A percentile compares a stretch with the other conserved stretches of the same genome.
phyloP scores from a whole-genome alignment of 2,797 vertebrate species.

The Protosalanx chinensis region DNA sequence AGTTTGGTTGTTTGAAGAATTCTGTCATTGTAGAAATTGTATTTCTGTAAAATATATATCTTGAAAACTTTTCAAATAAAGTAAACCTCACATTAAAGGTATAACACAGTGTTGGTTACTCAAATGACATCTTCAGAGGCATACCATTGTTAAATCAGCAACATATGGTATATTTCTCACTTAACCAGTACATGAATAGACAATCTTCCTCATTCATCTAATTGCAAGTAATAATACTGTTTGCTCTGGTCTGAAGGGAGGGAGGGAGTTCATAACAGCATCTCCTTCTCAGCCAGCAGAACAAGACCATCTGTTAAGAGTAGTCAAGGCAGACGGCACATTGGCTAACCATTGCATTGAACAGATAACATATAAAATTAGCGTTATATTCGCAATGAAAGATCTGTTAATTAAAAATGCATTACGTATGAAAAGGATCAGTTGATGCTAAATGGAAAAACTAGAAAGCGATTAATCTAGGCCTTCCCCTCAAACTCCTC shows the following conservation, averaged over 20 bases:
- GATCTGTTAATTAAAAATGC: slow-evolving; percentile 77
- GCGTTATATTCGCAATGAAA: slow-evolving; percentile 74
- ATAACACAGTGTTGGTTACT: not conserved
- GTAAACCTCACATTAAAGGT: not conserved
- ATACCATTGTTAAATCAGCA: not conserved
- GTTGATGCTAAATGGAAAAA: slow-evolving; percentile 71
- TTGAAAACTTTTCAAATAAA: not conserved
- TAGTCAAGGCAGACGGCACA: slow-evolving; percentile 38
- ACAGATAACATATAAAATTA: slow-evolving; percentile 73
- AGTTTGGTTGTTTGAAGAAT: no score
- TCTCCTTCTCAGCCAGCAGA: slow-evolving; percentile 62
- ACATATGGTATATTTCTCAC: not conserved
- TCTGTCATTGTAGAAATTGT: no score
- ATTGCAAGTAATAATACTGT: slow-evolving; percentile 69
- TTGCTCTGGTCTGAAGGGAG: slow-evolving; percentile 46
- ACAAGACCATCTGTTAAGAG: slow-evolving; percentile 70
- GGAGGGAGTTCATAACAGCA: slow-evolving; percentile 33
- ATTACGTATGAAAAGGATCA: slow-evolving; percentile 71
- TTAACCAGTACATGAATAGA: slow-evolving; percentile 26
- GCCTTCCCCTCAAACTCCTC: slow-evolving; percentile 17
- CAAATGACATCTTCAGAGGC: not conserved
- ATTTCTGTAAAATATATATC: no score
- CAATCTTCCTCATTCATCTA: slow-evolving; percentile 60
- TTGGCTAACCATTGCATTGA: slow-evolving; percentile 57
- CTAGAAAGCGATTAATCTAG: slow-evolving; percentile 58